Conservation (phyloP, 2,888 invertebrate genomes). For the Napeogenes inachia region DNA sequence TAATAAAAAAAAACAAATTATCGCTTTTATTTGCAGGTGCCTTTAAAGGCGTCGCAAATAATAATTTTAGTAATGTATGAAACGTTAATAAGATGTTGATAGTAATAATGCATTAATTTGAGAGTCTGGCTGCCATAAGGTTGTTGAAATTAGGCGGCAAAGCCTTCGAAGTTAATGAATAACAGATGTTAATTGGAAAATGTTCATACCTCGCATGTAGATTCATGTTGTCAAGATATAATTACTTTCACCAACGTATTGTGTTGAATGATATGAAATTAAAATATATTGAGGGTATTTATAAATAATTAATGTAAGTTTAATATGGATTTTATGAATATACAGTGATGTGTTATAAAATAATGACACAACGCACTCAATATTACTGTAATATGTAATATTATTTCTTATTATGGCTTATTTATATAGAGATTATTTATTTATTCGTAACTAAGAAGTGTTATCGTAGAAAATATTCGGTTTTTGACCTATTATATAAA, state of each 20-base stretch:
- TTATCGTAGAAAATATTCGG: no score
- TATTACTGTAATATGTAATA: no score
- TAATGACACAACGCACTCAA: no score
- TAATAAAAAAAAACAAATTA: no score
- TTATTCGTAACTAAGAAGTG: no score
- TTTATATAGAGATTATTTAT: no score
- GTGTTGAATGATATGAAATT: not conserved
- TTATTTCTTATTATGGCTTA: no score
- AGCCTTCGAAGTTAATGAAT: constrained; percentile 25
- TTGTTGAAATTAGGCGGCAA: constrained; percentile 25
- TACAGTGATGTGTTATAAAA: no score
- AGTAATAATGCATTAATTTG: constrained; percentile 28
- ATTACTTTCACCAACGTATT: not conserved
- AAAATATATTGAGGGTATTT: not conserved
- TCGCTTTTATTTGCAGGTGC: not conserved
- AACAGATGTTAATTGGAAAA: constrained; percentile 29
- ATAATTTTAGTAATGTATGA: constrained; percentile 24
- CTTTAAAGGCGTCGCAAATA: constrained; percentile 21
- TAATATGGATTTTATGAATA: not conserved
- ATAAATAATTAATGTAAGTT: not conserved
- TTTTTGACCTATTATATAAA: no score
- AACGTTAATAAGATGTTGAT: constrained; percentile 23
- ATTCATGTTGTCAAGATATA: constrained; percentile 12
- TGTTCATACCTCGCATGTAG: constrained; percentile 23
- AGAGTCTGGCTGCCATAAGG: constrained; percentile 18